Percentiles rank a stretch among this genome's conserved stretches.
Conservation (phyloP, 2,113 vertebrate genomes). For the Cacatua alba region DNA sequence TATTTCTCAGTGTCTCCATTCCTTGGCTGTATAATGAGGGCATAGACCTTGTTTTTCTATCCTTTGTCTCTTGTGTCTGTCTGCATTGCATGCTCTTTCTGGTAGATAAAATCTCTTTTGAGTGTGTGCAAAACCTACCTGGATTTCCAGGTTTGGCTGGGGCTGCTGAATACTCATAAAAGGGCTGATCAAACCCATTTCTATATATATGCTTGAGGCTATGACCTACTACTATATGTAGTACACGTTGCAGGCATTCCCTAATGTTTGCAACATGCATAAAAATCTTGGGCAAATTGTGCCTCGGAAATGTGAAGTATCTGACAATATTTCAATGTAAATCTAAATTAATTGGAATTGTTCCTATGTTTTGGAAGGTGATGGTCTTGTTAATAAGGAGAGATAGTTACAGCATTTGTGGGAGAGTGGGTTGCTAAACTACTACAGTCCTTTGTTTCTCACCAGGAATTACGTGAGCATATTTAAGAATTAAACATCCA, state of each 20-base stretch:
- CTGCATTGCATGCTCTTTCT: accelerated
- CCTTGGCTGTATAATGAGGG: not conserved
- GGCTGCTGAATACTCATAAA: not conserved
- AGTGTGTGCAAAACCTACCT: not conserved
- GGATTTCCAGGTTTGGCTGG: not conserved
- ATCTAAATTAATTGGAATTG: not conserved
- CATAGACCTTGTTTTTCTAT: not conserved
- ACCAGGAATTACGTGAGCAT: not conserved
- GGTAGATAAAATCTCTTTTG: not conserved
- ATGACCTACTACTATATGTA: not conserved
- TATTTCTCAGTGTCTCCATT: accelerated
- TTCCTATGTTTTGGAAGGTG: not conserved
- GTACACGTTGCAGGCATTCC: not conserved
- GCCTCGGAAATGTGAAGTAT: not conserved
- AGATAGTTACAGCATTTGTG: not conserved
- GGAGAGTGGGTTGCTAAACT: not conserved
- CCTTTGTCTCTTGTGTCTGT: too few relatives aligned
- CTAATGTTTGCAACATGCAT: not conserved
- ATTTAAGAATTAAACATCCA: slow-evolving; percentile 6
- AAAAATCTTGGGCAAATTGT: not conserved
- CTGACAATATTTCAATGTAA: not conserved
- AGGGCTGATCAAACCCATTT: not conserved
- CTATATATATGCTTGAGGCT: not conserved
- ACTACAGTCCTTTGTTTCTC: not conserved
- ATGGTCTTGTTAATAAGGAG: not conserved